phyloP scores from a whole-genome alignment of 2,888 invertebrate species.

The Chalcosyrphus nemorum region DNA sequence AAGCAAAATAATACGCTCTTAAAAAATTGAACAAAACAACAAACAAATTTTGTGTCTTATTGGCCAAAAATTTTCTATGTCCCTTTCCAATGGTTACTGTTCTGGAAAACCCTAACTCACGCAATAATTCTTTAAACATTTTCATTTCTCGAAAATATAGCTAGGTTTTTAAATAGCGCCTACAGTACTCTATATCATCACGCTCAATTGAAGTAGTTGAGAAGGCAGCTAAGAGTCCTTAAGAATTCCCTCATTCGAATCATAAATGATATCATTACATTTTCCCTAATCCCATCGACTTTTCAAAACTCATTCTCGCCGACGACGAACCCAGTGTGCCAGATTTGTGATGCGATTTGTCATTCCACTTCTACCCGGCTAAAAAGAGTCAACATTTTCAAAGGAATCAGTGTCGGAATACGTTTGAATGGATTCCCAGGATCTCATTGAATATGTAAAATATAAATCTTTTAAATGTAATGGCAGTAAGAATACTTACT shows the following conservation, averaged over 20 bases:
- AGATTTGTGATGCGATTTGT: slow-evolving; percentile 37
- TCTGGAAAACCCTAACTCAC: background rate
- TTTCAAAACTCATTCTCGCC: background rate
- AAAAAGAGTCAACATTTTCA: slow-evolving; percentile 14
- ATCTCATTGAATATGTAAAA: slow-evolving; percentile 48
- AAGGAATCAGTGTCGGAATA: slow-evolving; percentile 16
- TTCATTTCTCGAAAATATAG: background rate
- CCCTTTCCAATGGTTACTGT: background rate
- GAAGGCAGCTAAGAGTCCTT: background rate
- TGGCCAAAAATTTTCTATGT: background rate
- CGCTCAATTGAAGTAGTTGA: background rate
- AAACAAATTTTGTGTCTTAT: background rate
- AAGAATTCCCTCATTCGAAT: background rate
- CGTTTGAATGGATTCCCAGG: slow-evolving; percentile 16
- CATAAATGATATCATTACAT: slow-evolving; percentile 2
- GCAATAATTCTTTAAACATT: background rate
- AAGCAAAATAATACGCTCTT: no score
- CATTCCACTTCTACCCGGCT: background rate
- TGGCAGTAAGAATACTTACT: background rate
- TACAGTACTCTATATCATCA: background rate
- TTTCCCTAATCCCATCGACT: slow-evolving; percentile 27
- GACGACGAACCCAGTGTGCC: background rate
- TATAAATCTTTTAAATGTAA: slow-evolving; percentile 36
- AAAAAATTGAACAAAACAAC: no score
- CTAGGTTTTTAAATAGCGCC: background rate